phyloP scores from a whole-genome alignment of 2,888 invertebrate genomes.

The Apodemia zela region DNA sequence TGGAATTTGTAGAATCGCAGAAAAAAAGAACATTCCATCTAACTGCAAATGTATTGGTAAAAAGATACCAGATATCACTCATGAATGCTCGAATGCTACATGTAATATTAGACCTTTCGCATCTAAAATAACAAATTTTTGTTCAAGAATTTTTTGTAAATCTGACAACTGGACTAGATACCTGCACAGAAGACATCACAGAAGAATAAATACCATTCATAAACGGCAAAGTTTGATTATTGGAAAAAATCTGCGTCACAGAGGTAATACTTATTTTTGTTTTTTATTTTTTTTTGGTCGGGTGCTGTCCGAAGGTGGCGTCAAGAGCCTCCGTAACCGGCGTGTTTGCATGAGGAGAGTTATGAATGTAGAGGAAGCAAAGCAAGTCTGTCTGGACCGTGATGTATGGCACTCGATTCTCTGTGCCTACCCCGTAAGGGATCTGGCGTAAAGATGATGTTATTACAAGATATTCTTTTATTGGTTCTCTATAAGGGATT shows the following conservation, averaged over 20 bases:
- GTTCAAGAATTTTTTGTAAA: constrained; percentile 29
- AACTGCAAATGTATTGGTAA: constrained; percentile 33
- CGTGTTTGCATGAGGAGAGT: too few species aligned
- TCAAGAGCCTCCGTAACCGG: too few species aligned
- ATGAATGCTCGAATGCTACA: constrained; percentile 29
- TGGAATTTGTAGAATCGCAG: constrained; percentile 30
- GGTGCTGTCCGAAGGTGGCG: too few species aligned
- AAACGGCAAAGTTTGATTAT: neutral
- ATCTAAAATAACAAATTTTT: constrained; percentile 26
- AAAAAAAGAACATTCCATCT: constrained; percentile 23
- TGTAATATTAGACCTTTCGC: constrained; percentile 21
- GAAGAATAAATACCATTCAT: neutral
- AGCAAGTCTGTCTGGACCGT: too few species aligned
- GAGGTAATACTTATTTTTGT: neutral
- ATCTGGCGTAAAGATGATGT: too few species aligned
- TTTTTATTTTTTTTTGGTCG: neutral
- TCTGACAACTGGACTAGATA: constrained; percentile 26
- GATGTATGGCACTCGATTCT: too few species aligned
- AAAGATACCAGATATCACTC: constrained; percentile 26
- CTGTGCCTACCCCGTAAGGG: too few species aligned
- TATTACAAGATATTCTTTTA: too few species aligned
- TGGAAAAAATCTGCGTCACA: neutral
- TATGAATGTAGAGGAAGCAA: too few species aligned
- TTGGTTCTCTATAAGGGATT: too few species aligned
- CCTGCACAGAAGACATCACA: neutral